Evolutionary conservation across 2,888 invertebrate genomes (phyloP).

Genomic region (Hanleya hanleyi): DNA sequence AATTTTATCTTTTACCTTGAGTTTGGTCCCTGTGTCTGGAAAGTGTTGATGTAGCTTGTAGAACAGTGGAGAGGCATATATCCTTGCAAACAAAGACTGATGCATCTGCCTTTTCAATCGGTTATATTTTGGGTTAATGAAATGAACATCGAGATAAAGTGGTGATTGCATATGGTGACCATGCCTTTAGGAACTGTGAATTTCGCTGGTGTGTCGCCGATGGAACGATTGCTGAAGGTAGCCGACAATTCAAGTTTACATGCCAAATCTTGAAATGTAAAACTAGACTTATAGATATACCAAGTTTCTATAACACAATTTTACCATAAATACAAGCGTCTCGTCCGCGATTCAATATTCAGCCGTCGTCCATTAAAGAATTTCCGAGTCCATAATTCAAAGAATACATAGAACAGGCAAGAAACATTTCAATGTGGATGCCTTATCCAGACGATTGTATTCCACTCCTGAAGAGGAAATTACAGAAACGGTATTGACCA

Average conservation of each 20-base stretch:
- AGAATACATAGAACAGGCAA: conserved; percentile 6
- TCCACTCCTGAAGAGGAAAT: neutral
- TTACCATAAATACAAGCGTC: too few relatives aligned
- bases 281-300: conserved; percentile 9
- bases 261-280: conserved; percentile 8
- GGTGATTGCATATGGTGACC: conserved; percentile 20
- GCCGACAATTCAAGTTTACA: conserved; percentile 2
- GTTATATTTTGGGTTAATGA: conserved; percentile 24
- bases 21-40: conserved; percentile 12
- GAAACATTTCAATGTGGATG: conserved; percentile 22
- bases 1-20: conserved; percentile 9
- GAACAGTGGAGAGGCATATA: too few relatives aligned
- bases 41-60: too few relatives aligned
- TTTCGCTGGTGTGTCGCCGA: conserved; percentile 14
- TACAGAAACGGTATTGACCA: neutral
- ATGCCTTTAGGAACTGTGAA: conserved; percentile 11
- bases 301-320: conserved; percentile 15
- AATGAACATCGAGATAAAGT: conserved; percentile 5
- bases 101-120: conserved; percentile 20
- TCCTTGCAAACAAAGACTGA: too few relatives aligned
- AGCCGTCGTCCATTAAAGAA: too few relatives aligned
- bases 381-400: too few relatives aligned
- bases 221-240: conserved; percentile 21
- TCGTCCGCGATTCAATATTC: too few relatives aligned
- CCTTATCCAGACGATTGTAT: conserved; percentile 23